Evolutionary conservation across 2,113 vertebrate genomes (phyloP).

Genomic region (Hepsetus odoe): DNA sequence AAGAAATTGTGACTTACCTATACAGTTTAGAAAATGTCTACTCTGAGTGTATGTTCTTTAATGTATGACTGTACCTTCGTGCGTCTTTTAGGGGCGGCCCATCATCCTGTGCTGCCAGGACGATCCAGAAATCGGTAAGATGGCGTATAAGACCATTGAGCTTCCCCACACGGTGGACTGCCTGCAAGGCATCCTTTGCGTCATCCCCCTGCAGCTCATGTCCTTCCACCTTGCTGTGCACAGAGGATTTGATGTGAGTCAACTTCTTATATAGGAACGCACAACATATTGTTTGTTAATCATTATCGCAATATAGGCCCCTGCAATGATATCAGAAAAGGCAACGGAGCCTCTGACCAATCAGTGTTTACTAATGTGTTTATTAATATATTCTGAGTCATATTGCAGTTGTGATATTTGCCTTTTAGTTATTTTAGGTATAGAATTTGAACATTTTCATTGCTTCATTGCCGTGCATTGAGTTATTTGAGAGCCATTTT

Average conservation of each 20-base stretch:
- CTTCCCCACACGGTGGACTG: conserved; percentile 93
- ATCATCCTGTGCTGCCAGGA: conserved; percentile 90
- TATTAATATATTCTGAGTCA: too few species aligned
- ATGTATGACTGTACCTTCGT: background rate
- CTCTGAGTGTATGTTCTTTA: background rate
- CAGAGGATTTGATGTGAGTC: conserved; percentile 91
- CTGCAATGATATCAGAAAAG: too few species aligned
- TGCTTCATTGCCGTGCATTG: too few species aligned
- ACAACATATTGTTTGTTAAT: too few species aligned
- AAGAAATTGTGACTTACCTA: too few species aligned
- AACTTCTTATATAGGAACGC: background rate
- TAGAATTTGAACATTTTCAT: too few species aligned
- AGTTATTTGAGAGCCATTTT: background rate
- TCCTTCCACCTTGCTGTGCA: conserved; percentile 97
- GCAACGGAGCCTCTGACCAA: too few species aligned
- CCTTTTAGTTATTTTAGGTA: too few species aligned
- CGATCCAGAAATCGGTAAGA: conserved; percentile 84
- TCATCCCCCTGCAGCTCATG: conserved; percentile 91
- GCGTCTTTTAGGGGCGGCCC: conserved; percentile 84
- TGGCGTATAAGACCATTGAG: conserved; percentile 88
- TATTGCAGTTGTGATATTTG: too few species aligned
- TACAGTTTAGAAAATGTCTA: too few species aligned
- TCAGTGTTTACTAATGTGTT: too few species aligned
- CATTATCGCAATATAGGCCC: too few species aligned
- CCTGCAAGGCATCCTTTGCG: conserved; percentile 91